Evolutionary conservation across 35 echinoderm and acorn worm species (phyloP).

Genomic region (Lytechinus variegatus): DNA sequence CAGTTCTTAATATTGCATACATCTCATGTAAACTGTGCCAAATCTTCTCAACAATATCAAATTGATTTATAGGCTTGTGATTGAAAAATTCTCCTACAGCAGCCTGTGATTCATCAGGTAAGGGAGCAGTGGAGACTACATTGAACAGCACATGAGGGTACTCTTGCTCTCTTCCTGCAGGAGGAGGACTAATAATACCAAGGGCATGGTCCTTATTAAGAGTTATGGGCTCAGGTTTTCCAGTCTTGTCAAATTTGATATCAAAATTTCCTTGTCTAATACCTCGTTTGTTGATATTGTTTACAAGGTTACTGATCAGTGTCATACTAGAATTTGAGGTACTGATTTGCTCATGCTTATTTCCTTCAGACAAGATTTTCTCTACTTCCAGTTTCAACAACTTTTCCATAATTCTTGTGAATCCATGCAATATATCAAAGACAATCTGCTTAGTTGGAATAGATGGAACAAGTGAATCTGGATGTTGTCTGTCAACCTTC

Average conservation of each 20-base stretch:
- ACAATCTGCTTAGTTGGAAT: conserved; percentile 56
- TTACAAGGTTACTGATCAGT: conserved; percentile 42
- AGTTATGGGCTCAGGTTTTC: conserved; percentile 58
- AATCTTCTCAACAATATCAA: conserved; percentile 50
- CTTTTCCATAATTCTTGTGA: conserved; percentile 69
- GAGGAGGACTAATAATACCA: conserved; percentile 57
- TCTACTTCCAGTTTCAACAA: conserved; percentile 57
- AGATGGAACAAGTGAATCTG: not conserved
- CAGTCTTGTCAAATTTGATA: conserved; percentile 61
- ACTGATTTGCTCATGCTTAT: conserved; percentile 16
- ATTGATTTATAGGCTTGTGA: not conserved
- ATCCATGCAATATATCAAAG: conserved; percentile 55
- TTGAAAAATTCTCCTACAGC: not conserved
- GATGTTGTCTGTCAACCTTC: conserved; percentile 57
- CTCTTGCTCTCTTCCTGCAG: conserved; percentile 20
- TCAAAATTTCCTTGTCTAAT: conserved; percentile 71
- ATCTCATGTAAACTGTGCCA: conserved; percentile 67
- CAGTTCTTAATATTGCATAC: conserved; percentile 51
- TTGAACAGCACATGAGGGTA: conserved; percentile 62
- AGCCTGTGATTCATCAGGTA: not conserved
- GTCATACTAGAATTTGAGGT: not conserved
- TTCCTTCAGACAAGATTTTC: conserved; percentile 45
- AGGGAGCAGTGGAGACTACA: conserved; percentile 2
- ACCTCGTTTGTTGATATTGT: conserved; percentile 65
- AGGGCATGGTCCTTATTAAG: conserved; percentile 73